Evolutionary conservation across 2,797 vertebrate genomes (phyloP).

Genomic region (Myripristis jacobus): DNA sequence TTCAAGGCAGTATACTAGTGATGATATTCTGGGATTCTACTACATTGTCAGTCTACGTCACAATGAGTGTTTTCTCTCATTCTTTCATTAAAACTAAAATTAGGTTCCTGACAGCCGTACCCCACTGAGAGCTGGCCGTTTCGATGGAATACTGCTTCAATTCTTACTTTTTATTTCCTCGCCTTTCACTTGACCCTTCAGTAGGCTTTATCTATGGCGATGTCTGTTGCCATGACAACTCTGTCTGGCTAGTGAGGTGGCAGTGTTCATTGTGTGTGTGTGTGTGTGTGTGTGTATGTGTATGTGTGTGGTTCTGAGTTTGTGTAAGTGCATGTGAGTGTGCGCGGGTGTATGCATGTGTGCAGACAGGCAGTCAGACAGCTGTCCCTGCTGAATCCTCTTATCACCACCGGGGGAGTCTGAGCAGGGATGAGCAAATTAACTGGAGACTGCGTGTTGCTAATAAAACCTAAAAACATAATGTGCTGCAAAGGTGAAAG

Average conservation of each 20-base stretch:
- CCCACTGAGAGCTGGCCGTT: neutral
- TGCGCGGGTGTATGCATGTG: slow-evolving; percentile 1
- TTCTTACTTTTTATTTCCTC: slow-evolving; percentile 32
- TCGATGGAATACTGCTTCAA: slow-evolving; percentile 22
- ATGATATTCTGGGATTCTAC: neutral
- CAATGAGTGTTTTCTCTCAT: neutral
- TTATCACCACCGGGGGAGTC: slow-evolving; percentile 71
- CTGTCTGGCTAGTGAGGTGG: slow-evolving; percentile 57
- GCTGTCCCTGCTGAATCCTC: slow-evolving; percentile 63
- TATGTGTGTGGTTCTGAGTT: slow-evolving; percentile 29
- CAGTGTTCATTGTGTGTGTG: slow-evolving; percentile 26
- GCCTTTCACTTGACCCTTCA: slow-evolving; percentile 56
- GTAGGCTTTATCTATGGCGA: slow-evolving; percentile 39
- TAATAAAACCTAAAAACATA: slow-evolving; percentile 12
- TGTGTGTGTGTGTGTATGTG: slow-evolving; percentile 32
- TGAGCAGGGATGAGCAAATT: slow-evolving; percentile 63
- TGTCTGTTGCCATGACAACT: slow-evolving; percentile 77
- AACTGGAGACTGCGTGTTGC: slow-evolving; percentile 36
- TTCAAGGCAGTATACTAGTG: neutral
- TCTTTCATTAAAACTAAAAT: slow-evolving; percentile 3
- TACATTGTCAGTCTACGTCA: neutral
- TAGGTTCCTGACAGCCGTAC: neutral
- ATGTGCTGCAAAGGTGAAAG: slow-evolving; percentile 1
- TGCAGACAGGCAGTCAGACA: slow-evolving; percentile 47
- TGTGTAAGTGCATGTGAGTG: slow-evolving; percentile 28